A percentile compares a stretch with the other conserved stretches of the same genome.
Conservation (phyloP, 2,113 vertebrate species). For the Actinemys pallida region DNA sequence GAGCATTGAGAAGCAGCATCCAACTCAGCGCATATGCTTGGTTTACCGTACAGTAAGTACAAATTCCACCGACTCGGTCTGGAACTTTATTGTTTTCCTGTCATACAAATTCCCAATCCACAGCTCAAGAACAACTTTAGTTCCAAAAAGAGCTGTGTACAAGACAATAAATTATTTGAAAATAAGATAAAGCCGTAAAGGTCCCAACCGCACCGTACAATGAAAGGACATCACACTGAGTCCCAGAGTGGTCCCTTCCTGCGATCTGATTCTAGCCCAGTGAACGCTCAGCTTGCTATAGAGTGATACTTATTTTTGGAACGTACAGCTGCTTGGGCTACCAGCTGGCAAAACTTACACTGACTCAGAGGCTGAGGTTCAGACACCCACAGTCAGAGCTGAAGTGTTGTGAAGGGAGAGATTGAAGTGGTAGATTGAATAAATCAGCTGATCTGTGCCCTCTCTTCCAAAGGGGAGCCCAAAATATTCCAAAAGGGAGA, state of each 20-base stretch:
- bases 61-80: not conserved
- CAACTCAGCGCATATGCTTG: not conserved
- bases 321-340: slow-evolving; percentile 35
- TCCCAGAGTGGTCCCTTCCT: slow-evolving; percentile 35
- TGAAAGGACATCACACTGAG: slow-evolving; percentile 32
- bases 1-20: not conserved
- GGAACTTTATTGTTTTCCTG: not conserved
- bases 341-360: slow-evolving; percentile 32
- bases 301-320: slow-evolving; percentile 62
- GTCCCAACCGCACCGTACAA: not conserved
- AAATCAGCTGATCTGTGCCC: slow-evolving; percentile 11
- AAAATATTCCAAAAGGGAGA: slow-evolving; percentile 53
- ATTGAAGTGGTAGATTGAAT: slow-evolving; percentile 46
- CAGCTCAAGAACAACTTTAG: not conserved
- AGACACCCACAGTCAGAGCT: slow-evolving; percentile 14
- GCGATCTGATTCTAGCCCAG: not conserved
- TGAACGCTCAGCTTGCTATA: slow-evolving; percentile 40
- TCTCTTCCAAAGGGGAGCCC: slow-evolving; percentile 52
- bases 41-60: not conserved
- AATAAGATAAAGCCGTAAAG: slow-evolving; percentile 22
- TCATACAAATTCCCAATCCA: not conserved
- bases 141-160: not conserved
- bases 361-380: slow-evolving; percentile 45
- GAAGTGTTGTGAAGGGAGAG: slow-evolving; percentile 54
- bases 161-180: slow-evolving; percentile 14